phyloP scores from a whole-genome alignment of 2,888 invertebrate genomes.

The Cheiracanthium punctorium region DNA sequence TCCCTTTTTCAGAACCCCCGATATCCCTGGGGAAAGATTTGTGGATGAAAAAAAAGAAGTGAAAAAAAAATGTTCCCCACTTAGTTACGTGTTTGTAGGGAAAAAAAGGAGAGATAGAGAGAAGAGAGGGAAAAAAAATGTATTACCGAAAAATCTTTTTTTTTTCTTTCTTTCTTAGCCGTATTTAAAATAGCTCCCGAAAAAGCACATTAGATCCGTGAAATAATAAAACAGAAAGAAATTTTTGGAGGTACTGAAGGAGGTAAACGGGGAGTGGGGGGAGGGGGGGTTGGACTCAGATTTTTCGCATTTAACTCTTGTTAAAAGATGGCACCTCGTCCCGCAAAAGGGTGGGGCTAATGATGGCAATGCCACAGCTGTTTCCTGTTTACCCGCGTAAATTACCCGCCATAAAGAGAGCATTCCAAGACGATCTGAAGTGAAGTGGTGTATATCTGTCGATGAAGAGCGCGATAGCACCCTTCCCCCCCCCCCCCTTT shows the following conservation, averaged over 20 bases:
- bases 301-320: constrained; percentile 54
- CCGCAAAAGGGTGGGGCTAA: constrained; percentile 38
- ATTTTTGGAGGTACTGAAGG: background rate
- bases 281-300: constrained; percentile 8
- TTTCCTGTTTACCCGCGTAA: constrained; percentile 64
- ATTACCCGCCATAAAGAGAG: constrained; percentile 68
- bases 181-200: constrained; percentile 13
- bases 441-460: constrained; percentile 49
- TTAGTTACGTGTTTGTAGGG: background rate
- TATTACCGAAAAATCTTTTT: background rate
- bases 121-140: no score
- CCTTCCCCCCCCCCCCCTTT: background rate
- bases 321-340: constrained; percentile 50
- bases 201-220: background rate
- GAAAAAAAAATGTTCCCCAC: background rate
- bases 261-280: background rate
- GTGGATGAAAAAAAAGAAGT: no score
- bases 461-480: constrained; percentile 43
- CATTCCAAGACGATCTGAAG: constrained; percentile 31
- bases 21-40: constrained; percentile 11
- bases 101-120: no score
- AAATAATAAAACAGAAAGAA: constrained; percentile 12
- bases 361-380: constrained; percentile 56
- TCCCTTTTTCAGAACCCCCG: background rate
- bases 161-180: background rate